A percentile compares a stretch with the other conserved stretches of the same genome.
Conservation (phyloP, 2,888 invertebrate genomes). For the Salpingus planirostris region DNA sequence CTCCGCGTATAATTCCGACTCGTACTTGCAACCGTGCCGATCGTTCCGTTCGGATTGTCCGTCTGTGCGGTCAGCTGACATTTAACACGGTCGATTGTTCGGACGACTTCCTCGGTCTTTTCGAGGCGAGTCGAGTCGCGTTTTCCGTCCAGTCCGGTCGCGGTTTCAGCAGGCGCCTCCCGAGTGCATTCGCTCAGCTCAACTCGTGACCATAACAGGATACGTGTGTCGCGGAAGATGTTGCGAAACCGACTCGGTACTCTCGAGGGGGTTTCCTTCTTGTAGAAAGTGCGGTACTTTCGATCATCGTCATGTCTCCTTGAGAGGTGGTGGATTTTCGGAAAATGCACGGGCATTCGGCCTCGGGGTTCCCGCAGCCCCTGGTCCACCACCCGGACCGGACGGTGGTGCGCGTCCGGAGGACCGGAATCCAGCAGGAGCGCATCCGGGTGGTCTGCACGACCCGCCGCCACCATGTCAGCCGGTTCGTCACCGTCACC, state of each 20-base stretch:
- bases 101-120: no score
- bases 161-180: no score
- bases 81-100: slow-evolving; percentile 14
- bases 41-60: slow-evolving; percentile 19
- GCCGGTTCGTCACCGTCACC: slow-evolving; percentile 37
- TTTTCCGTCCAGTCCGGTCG: no score
- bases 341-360: slow-evolving; percentile 14
- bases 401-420: slow-evolving; percentile 37
- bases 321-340: no score
- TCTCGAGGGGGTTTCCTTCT: background rate
- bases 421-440: slow-evolving; percentile 36
- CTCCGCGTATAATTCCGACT: no score
- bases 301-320: slow-evolving; percentile 9
- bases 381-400: slow-evolving; percentile 21
- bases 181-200: no score
- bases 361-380: slow-evolving; percentile 14
- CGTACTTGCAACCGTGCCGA: slow-evolving; percentile 18
- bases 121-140: no score
- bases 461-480: slow-evolving; percentile 38
- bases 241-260: no score
- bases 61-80: slow-evolving; percentile 21
- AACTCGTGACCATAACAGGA: no score
- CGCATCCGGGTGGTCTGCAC: slow-evolving; percentile 40
- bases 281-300: slow-evolving; percentile 12
- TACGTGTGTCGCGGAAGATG: no score